Percentiles rank a stretch among this genome's conserved stretches.
These are phyloP conservation scores for Urocynchramus pylzowi DNA, from an alignment of 2,113 vertebrate genomes.

Conservation along the genomic window DNA sequence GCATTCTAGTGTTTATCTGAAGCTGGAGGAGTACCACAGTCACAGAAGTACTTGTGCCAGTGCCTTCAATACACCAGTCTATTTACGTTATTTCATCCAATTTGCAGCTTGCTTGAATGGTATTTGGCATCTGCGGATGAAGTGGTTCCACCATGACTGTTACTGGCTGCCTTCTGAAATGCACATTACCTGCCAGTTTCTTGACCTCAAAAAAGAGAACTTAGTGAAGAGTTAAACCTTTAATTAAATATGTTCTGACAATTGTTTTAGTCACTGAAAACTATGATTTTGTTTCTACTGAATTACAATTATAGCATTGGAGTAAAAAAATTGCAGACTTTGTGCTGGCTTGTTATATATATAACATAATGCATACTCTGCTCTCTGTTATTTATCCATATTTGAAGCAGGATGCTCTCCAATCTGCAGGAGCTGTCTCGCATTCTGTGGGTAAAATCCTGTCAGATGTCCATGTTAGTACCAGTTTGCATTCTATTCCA, in stretches of 20 bases:
- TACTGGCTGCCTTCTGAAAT: neutral
- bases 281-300: constrained; percentile 53
- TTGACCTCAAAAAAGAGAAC: constrained; percentile 24
- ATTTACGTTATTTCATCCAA: neutral
- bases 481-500: neutral
- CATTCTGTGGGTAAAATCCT: neutral
- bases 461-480: neutral
- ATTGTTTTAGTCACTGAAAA: constrained; percentile 30
- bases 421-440: neutral
- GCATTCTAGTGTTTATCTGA: neutral
- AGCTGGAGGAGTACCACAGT: neutral
- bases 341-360: constrained; percentile 31
- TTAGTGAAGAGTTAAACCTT: constrained; percentile 5
- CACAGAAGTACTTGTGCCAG: neutral
- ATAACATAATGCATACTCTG: constrained; percentile 37
- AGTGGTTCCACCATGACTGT: neutral
- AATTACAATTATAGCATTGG: constrained; percentile 57
- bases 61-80: neutral
- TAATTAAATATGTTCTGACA: constrained; percentile 55
- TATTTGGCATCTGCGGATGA: neutral
- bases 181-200: constrained; percentile 4
- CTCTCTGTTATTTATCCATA: constrained; percentile 37
- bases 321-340: constrained; percentile 62
- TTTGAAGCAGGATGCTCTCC: neutral
- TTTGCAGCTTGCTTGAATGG: neutral